Evolutionary conservation across 2,888 invertebrate species (phyloP).

Genomic region (Diploptera punctata): DNA sequence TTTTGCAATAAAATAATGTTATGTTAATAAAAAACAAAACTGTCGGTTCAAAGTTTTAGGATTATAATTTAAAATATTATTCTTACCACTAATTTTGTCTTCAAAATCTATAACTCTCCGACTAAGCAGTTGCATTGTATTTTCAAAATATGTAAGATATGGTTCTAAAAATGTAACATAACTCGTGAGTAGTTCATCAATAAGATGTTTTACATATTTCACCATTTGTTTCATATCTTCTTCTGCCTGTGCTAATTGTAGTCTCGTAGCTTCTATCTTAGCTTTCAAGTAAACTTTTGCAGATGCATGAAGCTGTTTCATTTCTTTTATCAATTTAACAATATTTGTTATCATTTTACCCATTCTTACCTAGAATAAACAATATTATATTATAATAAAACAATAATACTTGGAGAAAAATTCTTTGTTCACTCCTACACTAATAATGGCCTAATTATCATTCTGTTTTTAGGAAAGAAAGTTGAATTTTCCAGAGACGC

Average conservation of each 20-base stretch:
- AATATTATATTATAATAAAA: no score
- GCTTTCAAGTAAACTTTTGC: not conserved
- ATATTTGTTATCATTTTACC: not conserved
- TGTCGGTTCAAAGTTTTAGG: no score
- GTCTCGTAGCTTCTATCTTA: not conserved
- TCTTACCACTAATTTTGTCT: constrained; percentile 21
- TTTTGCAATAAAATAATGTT: no score
- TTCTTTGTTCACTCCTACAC: no score
- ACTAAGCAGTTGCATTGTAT: constrained; percentile 8
- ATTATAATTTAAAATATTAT: no score
- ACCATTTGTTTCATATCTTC: constrained; percentile 6
- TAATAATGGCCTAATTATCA: no score
- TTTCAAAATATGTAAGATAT: constrained; percentile 2
- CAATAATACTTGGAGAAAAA: no score
- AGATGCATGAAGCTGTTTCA: not conserved
- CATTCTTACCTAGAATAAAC: not conserved
- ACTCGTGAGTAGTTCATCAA: not conserved
- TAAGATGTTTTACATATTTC: not conserved
- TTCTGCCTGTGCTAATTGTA: not conserved
- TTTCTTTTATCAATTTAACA: not conserved
- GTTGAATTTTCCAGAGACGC: no score
- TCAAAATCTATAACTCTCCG: constrained; percentile 18
- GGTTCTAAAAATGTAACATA: constrained; percentile 4
- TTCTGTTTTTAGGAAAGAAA: no score
- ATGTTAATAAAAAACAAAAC: no score